Evolutionary conservation across 2,797 vertebrate genomes (phyloP).

Genomic region (Leptatherina wallacei): DNA sequence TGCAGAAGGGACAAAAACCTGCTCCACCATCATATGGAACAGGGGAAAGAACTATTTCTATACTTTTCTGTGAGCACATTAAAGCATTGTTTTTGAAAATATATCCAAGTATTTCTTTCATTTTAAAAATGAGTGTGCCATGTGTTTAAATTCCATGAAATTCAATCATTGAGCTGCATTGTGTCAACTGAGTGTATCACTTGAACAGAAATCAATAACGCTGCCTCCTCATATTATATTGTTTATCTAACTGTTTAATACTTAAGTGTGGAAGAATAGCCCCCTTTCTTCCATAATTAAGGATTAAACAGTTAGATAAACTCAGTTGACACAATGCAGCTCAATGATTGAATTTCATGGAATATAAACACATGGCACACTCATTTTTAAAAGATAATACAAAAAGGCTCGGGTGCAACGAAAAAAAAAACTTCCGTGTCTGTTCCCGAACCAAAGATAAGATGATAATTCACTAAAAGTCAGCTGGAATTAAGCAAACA

Average conservation of each 20-base stretch:
- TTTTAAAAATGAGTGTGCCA: background rate
- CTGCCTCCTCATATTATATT: background rate
- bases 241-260: background rate
- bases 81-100: too few species aligned
- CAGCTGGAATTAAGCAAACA: too few species aligned
- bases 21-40: too few species aligned
- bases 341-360: background rate
- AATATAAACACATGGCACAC: background rate
- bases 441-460: too few species aligned
- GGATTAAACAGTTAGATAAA: background rate
- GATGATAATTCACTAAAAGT: too few species aligned
- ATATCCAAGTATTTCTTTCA: too few species aligned
- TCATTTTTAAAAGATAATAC: background rate
- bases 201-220: background rate
- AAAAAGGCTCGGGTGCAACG: too few species aligned
- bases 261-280: background rate
- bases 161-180: background rate
- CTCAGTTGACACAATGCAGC: background rate
- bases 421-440: background rate
- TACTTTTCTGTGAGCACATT: background rate
- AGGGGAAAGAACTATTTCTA: background rate
- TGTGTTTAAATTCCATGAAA: background rate
- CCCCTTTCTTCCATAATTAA: background rate
- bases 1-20: background rate
- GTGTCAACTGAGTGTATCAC: background rate